Evolutionary conservation across 2,113 vertebrate species (phyloP).

Genomic region (Struthidea cinerea): DNA sequence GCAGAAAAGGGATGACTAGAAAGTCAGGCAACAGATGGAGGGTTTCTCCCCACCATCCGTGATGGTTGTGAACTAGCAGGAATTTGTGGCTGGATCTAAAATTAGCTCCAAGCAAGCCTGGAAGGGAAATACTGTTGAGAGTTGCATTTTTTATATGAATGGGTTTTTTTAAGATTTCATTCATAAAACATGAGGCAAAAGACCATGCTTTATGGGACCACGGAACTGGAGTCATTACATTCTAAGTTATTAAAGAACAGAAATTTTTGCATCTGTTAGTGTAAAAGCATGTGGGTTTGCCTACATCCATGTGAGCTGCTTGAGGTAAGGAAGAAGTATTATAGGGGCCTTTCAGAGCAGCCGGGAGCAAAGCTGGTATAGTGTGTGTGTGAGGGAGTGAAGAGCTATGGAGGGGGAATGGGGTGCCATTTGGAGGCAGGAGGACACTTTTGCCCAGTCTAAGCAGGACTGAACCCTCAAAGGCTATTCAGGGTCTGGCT

Average conservation of each 20-base stretch:
- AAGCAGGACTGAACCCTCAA: not conserved
- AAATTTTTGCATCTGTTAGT: not conserved
- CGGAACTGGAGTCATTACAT: not conserved
- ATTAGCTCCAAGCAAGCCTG: not conserved
- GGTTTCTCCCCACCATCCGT: not conserved
- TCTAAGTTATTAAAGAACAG: not conserved
- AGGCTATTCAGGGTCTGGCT: not conserved
- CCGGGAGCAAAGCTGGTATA: not conserved
- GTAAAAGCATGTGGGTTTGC: not conserved
- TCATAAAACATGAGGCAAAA: not conserved
- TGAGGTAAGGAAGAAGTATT: not conserved
- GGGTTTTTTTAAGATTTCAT: not conserved
- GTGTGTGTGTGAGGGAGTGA: not conserved
- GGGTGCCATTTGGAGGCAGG: not conserved
- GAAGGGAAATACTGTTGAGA: not conserved
- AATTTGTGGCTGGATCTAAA: slow-evolving; percentile 10
- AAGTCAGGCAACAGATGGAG: not conserved
- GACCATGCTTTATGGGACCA: not conserved
- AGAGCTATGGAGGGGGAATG: not conserved
- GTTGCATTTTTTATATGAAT: not conserved
- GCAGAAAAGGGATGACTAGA: not conserved
- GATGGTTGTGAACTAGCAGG: not conserved
- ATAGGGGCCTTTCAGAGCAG: not conserved
- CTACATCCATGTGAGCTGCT: not conserved
- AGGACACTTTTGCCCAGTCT: not conserved